These are phyloP conservation scores for Hydractinia echinata DNA, from an alignment of 30 jellyfish, hydroid and myxozoan species.

Conservation along the genomic window DNA sequence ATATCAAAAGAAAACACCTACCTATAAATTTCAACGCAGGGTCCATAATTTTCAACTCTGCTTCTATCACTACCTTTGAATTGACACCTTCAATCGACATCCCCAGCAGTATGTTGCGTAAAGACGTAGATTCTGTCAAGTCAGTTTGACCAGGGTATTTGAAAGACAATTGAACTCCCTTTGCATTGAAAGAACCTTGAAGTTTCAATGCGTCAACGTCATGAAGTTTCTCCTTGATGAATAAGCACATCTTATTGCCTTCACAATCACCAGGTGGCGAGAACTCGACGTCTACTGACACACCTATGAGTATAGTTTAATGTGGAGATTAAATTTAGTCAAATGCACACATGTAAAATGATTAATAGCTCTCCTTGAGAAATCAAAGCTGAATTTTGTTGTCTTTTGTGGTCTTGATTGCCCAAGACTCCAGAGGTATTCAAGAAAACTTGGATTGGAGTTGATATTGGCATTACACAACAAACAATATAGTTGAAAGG, in stretches of 20 bases:
- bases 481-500: too few relatives aligned
- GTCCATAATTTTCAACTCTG: conserved; percentile 32
- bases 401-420: too few relatives aligned
- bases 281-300: conserved; percentile 48
- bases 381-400: too few relatives aligned
- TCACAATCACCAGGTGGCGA: conserved; percentile 63
- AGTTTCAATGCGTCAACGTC: conserved; percentile 39
- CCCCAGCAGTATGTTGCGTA: conserved; percentile 23
- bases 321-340: background rate
- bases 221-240: conserved; percentile 47
- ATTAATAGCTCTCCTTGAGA: background rate
- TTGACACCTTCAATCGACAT: conserved; percentile 43
- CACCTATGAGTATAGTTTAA: conserved; percentile 31
- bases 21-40: conserved; percentile 58
- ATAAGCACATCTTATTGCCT: conserved; percentile 60
- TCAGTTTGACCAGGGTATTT: conserved; percentile 50
- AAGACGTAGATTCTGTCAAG: conserved; percentile 37
- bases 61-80: conserved; percentile 49
- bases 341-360: background rate
- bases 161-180: conserved; percentile 56
- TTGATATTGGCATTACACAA: too few relatives aligned
- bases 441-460: too few relatives aligned
- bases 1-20: background rate
- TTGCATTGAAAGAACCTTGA: conserved; percentile 50
- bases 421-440: too few relatives aligned